Base-by-base conservation (phyloP, 2,888 invertebrate genomes). In the Norana najaformis region DNA sequence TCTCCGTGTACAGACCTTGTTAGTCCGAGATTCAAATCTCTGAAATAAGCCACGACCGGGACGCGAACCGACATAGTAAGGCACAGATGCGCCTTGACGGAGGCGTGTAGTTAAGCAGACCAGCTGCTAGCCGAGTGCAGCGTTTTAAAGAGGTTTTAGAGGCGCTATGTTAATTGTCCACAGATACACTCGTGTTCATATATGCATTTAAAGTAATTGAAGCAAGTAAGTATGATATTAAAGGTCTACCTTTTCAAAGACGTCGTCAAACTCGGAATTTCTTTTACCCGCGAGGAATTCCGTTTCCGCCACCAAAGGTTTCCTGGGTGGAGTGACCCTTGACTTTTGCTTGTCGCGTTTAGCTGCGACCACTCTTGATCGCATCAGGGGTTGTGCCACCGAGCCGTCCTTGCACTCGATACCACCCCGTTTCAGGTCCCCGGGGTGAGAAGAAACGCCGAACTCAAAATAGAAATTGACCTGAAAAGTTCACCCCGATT, bases 271-370 rank as follows among this genome's bases (percentile, higher is more conserved):
- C n/a, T 69, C 69, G n/a, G 6, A 69, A 69, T 69, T 69, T 69
- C 69, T 69, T 69, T 69, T 69, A 11, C 69, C 69, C 16, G 69
- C 69, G 30, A 69, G 69, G n/a, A 69, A 69, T 69, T 69, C 69
- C 30, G 69, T 69, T 69, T 69, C 69, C 69, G 69, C 69, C 69
- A 69, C 69, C 13, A 69, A 16, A n/a, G 0, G n/a, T 69, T n/a
- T 69, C n/a, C 69, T 69, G 69, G 69, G 69, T n/a, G 69, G 30
- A 0, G 69, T n/a, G 30, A 69, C 69, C 69, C 69, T 30, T 11
- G 69, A n/a, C n/a, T 69, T 69, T n/a, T n/a, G 69, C 69, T n/a
- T 30, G 69, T 69, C 69, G 69, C 69, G 69, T 69, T n/a, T 69
- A n/a, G 69, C 69, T 4, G 69, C 69, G 30, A 69, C 30, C n/a